Evolutionary conservation across 2,113 vertebrate species (phyloP).

Genomic region (Delphinapterus leucas): DNA sequence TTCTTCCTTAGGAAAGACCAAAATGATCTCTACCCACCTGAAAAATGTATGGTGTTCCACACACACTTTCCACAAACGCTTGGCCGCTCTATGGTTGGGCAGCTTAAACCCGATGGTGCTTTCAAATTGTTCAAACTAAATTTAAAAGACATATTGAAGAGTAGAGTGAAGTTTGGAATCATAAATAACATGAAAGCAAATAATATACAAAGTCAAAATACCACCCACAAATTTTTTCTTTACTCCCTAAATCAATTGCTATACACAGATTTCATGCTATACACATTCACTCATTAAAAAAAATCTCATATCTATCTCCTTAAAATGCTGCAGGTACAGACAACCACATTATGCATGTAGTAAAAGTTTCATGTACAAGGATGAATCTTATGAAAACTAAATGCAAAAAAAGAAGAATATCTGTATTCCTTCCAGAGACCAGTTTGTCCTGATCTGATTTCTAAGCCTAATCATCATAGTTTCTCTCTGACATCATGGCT

Average conservation of each 20-base stretch:
- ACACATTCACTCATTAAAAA: background rate
- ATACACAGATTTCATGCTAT: background rate
- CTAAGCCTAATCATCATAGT: background rate
- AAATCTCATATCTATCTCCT: background rate
- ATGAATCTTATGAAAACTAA: background rate
- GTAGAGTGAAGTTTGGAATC: background rate
- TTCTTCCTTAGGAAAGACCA: constrained; percentile 27
- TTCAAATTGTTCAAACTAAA: constrained; percentile 98
- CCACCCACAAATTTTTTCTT: background rate
- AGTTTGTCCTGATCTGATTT: background rate
- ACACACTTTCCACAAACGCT: constrained; percentile 98
- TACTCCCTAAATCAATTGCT: background rate
- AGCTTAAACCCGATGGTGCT: constrained; percentile 99
- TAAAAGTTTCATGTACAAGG: background rate
- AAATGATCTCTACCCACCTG: constrained; percentile 84
- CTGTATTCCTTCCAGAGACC: background rate
- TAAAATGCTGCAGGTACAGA: background rate
- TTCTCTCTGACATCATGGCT: background rate
- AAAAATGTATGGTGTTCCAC: constrained; percentile 99
- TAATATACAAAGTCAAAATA: background rate
- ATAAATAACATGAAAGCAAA: background rate
- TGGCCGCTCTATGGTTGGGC: constrained; percentile 96
- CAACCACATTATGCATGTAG: accelerated
- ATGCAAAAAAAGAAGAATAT: background rate
- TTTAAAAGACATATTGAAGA: background rate